Evolutionary conservation across 2,888 invertebrate species (phyloP), one percentile per base, ranked within the genome.

Genomic region (Amiota minor): DNA sequence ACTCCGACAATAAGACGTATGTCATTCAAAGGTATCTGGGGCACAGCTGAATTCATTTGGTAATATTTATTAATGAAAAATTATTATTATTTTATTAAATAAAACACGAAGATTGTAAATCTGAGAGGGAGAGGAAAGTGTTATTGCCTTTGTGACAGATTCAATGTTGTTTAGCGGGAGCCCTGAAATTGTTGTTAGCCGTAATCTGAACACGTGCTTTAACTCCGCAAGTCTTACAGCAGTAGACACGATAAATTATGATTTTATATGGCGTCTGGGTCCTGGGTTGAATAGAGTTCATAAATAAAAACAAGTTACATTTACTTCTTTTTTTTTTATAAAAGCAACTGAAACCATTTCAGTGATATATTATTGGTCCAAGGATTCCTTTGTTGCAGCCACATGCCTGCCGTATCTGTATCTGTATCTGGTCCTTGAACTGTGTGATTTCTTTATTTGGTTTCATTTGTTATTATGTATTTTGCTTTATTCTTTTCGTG

Each of bases 211-310:
- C 47, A 75, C 70, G 9, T 23, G n/a, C 23, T 50, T 10, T 50
- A 35, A 35, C 1, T 45, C 46, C n/a, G 72, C 75, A 76, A 10
- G 62, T 74, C 79, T 79, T 70, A 79, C 80, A 77, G 78, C 76
- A 74, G 74, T 79, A 80, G 78, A 80, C 77, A 76, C 77, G 73
- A 81, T 81, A 80, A 80, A 81, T 80, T 75, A 79, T 77, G 69
- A 69, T 75, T 73, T 74, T 72, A 49, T 65, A 47, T 68, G 68
- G 64, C 67, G 70, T 16, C 74, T 62, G 76, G 55, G 68, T 70
- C 70, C 35, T 35, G 59, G 11, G 23, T 20, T 18, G 11, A 56
- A 56, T 6, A 18, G 4, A 59, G 18, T 59, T 11, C 18, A 59
- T 59, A 59, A 59, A 18, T 18, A 20, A 59, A 20, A 16, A 59